These are phyloP conservation scores for Rhynchonycteris naso DNA, from an alignment of 2,797 vertebrate species.

Conservation along the genomic window DNA sequence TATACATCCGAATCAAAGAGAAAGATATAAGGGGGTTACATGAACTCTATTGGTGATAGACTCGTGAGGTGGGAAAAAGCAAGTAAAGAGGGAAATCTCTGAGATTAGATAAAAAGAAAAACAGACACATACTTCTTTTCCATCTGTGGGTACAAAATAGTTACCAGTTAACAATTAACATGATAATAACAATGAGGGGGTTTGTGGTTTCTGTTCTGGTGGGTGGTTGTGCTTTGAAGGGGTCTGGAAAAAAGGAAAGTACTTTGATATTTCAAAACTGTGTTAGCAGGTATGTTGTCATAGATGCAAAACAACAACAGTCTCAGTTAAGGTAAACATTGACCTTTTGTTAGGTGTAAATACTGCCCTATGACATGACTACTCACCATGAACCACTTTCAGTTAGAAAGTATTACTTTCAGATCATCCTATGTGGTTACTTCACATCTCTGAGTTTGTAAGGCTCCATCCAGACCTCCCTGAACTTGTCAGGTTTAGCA, in stretches of 20 bases:
- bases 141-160: background rate
- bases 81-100: background rate
- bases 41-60: background rate
- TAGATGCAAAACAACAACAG: background rate
- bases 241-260: background rate
- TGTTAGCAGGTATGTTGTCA: background rate
- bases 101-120: background rate
- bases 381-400: no score
- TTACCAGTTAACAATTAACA: background rate
- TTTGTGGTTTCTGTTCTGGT: background rate
- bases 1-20: no score
- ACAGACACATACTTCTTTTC: background rate
- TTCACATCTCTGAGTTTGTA: no score
- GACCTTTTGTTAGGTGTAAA: no score
- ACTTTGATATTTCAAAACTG: background rate
- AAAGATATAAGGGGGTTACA: background rate
- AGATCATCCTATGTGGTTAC: no score
- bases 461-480: no score
- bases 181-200: background rate
- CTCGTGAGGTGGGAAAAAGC: background rate
- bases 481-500: no score
- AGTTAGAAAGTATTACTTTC: no score
- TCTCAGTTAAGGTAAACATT: background rate
- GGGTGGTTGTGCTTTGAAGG: background rate
- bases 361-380: no score